These are phyloP conservation scores for Hemistola chrysoprasaria DNA, from an alignment of 2,888 invertebrate species.

Conservation along the genomic window DNA sequence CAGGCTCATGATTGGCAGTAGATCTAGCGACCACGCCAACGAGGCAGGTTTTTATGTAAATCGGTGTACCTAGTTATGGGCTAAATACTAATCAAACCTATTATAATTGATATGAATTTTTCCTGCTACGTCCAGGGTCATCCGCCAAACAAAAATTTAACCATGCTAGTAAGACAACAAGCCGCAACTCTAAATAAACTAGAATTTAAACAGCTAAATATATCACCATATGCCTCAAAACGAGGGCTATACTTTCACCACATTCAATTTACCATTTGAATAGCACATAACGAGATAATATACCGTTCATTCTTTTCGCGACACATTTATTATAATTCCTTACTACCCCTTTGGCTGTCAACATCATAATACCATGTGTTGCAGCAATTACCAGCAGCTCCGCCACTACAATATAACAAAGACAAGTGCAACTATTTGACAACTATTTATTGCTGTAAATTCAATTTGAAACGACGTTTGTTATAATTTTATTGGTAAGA, in stretches of 20 bases:
- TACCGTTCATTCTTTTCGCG: constrained; percentile 43
- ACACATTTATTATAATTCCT: constrained; percentile 41
- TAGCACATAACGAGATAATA: constrained; percentile 45
- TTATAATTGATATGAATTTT: too few relatives aligned
- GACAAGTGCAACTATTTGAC: constrained; percentile 74
- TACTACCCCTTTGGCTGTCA: constrained; percentile 59
- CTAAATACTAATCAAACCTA: too few relatives aligned
- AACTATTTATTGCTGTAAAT: constrained; percentile 37
- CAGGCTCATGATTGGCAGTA: too few relatives aligned
- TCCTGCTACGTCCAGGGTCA: too few relatives aligned
- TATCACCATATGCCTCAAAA: constrained; percentile 23
- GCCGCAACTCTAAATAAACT: too few relatives aligned
- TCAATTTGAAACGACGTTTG: too few relatives aligned
- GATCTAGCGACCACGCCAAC: too few relatives aligned
- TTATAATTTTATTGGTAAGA: too few relatives aligned
- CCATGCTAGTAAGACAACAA: too few relatives aligned
- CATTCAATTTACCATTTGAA: constrained; percentile 39
- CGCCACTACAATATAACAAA: constrained; percentile 53
- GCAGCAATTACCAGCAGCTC: constrained; percentile 65
- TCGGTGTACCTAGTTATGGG: too few relatives aligned
- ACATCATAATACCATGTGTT: constrained; percentile 67
- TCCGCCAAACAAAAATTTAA: too few relatives aligned
- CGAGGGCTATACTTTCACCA: constrained; percentile 24
- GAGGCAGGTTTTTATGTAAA: too few relatives aligned
- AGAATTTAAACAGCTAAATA: constrained; percentile 1